Percentiles rank a stretch among this genome's conserved stretches.
Evolutionary conservation across 2,797 vertebrate genomes (phyloP).

Genomic region (Scolopax bukidnonensis): DNA sequence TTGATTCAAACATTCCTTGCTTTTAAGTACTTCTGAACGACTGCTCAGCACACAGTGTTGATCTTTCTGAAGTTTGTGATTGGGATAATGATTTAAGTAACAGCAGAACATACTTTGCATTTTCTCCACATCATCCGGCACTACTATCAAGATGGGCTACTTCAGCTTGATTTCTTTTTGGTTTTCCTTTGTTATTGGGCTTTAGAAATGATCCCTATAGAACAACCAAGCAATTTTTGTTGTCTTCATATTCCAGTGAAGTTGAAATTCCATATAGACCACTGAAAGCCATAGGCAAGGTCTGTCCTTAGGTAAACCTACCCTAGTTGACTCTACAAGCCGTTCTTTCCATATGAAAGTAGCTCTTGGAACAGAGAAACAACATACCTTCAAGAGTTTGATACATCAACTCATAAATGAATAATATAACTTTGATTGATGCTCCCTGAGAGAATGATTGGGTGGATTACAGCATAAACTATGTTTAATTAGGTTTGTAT

Average conservation of each 20-base stretch:
- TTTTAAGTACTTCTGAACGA: background rate
- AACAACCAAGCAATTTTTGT: background rate
- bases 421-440: background rate
- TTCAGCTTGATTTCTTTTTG: background rate
- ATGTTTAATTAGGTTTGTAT: background rate
- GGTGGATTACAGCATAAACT: background rate
- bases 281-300: background rate
- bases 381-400: background rate
- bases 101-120: background rate
- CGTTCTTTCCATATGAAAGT: background rate
- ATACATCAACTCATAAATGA: background rate
- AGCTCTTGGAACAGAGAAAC: background rate
- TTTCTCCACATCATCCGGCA: background rate
- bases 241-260: background rate
- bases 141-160: background rate
- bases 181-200: background rate
- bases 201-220: background rate
- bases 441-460: background rate
- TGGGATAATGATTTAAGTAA: background rate
- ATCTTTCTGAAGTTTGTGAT: background rate
- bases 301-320: background rate
- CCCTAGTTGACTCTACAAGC: background rate
- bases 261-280: background rate
- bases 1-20: background rate
- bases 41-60: background rate